Base-by-base conservation (phyloP, 2,888 invertebrate species). In the Hetaerina titia region DNA sequence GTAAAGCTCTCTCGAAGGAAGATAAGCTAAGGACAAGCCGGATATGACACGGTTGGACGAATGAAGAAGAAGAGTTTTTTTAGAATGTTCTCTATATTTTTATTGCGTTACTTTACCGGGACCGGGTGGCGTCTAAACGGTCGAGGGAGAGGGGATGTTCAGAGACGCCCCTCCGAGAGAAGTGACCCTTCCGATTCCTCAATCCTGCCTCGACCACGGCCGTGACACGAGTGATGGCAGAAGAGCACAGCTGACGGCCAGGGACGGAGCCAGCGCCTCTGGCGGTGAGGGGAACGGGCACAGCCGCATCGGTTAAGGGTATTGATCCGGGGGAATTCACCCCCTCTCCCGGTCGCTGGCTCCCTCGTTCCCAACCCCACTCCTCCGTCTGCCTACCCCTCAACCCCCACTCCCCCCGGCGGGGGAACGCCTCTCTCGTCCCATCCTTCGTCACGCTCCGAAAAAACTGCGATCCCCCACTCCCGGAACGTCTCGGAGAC, bases 231-330 rank as follows among this genome's bases (percentile, higher is more conserved):
- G 92, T 92, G 92, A 31, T 15, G 60, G 60, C 31, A 15, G 69
- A 64, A 45, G 63, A 90, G 45, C 92, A 92, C 92, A 92, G 92
- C 92, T 92, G 92, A 92, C 92, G 64, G 92, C 63, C 45, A 63
- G 90, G 22, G 90, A 45, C 92, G 92, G 69, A 17, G 69, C 13
- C n/a, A 74, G 92, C 92, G 92, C 92, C 92, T 92, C 69, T 92
- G 45, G 63, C 69, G 92, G 92, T 11, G 69, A 56, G n/a, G 69
- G 69, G 92, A 92, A 60, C 22, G 69, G 64, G 69, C 64, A 74
- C 56, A 64, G 69, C 92, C 92, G 92, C 69, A 92, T 69, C 92
- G 92, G 92, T 45, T 69, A 57, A 69, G 69, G 92, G 92, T 92
- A 92, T 92, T 92, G 92, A 92, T 92, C 92, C 56, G 69, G 57